Evolutionary conservation across 2,797 vertebrate species (phyloP), one percentile per base, ranked within the genome.

Genomic region (Phoebastria nigripes): DNA sequence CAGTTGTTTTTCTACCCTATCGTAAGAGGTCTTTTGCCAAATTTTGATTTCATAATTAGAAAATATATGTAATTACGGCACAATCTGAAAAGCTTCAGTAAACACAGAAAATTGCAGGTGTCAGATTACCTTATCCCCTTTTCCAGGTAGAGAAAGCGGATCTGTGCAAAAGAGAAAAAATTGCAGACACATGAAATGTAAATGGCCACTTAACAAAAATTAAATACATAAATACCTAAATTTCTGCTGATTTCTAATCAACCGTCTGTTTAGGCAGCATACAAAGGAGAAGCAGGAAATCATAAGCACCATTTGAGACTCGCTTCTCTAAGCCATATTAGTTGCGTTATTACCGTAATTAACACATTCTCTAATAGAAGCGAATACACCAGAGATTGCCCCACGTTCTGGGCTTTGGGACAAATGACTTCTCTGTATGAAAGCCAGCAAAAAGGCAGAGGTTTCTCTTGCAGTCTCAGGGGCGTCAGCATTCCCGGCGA

Each of bases 301-400:
- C 72, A 54, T 51, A 87, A 93, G 69, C 90, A 83, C 81, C 80
- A 41, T 89, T 93, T 82, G 69, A 86, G 65, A 82, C 90, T 88
- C 2, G 8, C 55, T 93, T 94, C 91, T 91, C 89, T 91, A 83
- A 96, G 90, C 90, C 72, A 73, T 96, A 89, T 96, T 93, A 94
- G 91, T 78, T 72, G 73, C 17, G 20, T 96, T 95, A 93, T 96
- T 96, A 72, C 95, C 2, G 3, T 90, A 96, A 97, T 95, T 93
- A 96, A 92, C 89, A 81, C 84, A 15, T 86, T 90, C 82, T 89
- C 54, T 91, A 69, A 74, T 74, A 66, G n/a, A 93, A 78, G 39
- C 5, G 10, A 95, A 91, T 85, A 92, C 84, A 66, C 95, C 62
- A 91, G 94, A 79, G 95, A 86, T 58, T 76, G 47, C 47, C 52